Conservation (phyloP, 2,113 vertebrate genomes). For the Periophthalmodon schlosseri region DNA sequence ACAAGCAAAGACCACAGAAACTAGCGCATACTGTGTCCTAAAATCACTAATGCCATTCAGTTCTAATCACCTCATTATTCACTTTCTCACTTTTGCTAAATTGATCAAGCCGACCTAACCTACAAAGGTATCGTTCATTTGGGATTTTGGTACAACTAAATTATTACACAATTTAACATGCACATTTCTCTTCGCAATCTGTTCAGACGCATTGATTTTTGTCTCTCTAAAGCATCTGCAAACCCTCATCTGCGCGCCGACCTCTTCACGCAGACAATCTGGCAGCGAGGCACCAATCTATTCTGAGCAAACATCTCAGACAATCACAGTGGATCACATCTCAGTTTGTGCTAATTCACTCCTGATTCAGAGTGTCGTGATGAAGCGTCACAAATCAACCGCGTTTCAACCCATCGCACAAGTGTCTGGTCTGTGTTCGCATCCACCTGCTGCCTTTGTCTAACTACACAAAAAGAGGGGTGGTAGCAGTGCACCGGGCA, state of each 20-base stretch:
- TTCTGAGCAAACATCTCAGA: slow-evolving; percentile 43
- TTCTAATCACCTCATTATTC: too few relatives aligned
- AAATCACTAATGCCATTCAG: too few relatives aligned
- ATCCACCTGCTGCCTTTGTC: slow-evolving; percentile 9
- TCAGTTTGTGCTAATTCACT: slow-evolving; percentile 14
- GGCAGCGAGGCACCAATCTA: slow-evolving; percentile 17
- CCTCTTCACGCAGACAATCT: slow-evolving; percentile 12
- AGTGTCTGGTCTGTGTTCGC: slow-evolving; percentile 18
- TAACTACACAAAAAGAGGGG: not conserved
- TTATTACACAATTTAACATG: too few relatives aligned
- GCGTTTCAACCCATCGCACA: slow-evolving; percentile 18
- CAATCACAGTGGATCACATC: slow-evolving; percentile 45
- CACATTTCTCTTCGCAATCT: not conserved
- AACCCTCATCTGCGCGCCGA: slow-evolving; percentile 19
- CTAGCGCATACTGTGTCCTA: too few relatives aligned
- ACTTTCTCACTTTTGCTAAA: too few relatives aligned
- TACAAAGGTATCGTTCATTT: too few relatives aligned
- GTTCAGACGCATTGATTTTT: not conserved
- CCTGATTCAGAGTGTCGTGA: slow-evolving; percentile 20
- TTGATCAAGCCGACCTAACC: too few relatives aligned
- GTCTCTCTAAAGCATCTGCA: slow-evolving; percentile 4
- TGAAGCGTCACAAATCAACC: slow-evolving; percentile 40
- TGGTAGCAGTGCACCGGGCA: too few relatives aligned
- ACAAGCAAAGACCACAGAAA: not conserved
- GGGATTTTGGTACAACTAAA: too few relatives aligned